phyloP scores from a whole-genome alignment of 2,113 vertebrate genomes.

The Alces alces region DNA sequence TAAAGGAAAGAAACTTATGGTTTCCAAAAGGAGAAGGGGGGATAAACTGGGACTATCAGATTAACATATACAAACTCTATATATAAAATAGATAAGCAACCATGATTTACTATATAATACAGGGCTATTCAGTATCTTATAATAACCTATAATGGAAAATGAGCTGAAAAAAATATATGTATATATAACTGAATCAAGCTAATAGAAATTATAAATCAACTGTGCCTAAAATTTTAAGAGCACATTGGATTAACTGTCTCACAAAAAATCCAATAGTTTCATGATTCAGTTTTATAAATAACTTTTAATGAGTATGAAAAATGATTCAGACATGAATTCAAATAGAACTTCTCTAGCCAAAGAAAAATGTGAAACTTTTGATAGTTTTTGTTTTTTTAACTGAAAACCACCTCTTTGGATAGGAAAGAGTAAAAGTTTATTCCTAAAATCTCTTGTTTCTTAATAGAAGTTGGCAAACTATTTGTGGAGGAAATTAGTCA shows the following conservation, averaged over 20 bases:
- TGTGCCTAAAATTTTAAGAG: background rate
- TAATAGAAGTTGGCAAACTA: conserved; percentile 38
- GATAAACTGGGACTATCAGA: background rate
- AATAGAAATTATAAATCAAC: background rate
- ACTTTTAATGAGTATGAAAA: conserved; percentile 28
- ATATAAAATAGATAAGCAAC: background rate
- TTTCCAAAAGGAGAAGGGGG: background rate
- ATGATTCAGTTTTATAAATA: background rate
- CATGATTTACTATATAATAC: background rate
- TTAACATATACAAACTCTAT: background rate
- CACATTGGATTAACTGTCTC: background rate
- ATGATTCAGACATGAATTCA: background rate
- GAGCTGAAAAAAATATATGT: background rate
- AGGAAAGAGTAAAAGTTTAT: background rate
- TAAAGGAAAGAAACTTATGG: background rate
- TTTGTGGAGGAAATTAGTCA: conserved; percentile 40
- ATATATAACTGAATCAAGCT: background rate
- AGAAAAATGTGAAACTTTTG: background rate
- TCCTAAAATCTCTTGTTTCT: conserved; percentile 52
- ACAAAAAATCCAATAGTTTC: background rate
- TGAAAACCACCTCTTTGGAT: background rate
- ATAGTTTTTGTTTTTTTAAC: background rate
- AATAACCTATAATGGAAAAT: background rate
- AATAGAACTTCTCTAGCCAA: background rate
- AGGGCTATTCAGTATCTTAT: background rate